Evolutionary conservation across 2,113 vertebrate species (phyloP), one percentile per base, ranked within the genome.

Genomic region (Ranitomeya variabilis): DNA sequence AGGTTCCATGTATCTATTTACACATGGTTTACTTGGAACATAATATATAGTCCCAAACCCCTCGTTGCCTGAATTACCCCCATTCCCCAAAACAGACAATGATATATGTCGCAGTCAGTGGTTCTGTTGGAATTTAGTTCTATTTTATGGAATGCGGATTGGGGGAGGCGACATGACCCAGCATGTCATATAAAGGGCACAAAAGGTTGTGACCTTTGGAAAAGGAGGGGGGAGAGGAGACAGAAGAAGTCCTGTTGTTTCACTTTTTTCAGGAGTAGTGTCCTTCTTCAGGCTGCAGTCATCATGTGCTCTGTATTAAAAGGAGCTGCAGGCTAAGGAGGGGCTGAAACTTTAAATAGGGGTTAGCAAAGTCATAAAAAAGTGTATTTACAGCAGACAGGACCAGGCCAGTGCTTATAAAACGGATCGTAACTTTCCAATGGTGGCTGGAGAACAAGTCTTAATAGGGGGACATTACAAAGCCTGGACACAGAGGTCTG

Each of bases 231-330:
- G 69, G 54, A 57, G 13, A 76, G 79, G 71, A 60, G 85, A 83
- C 59, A 90, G 80, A 87, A 90, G 89, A 86, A 71, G 78, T 86
- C 85, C 74, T 79, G 71, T 90, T 90, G 85, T 90, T 87, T 84
- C 80, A 77, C 60, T 69, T 78, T 69, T 71, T 83, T 84, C 51
- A 90, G 71, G 74, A 87, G 80, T 74, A 78, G 66, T 31, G 26
- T 18, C 26, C 69, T 78, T 83, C 85, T 83, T 55, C 10, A 64
- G 45, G 69, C 23, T 73, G 37, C 59, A 14, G 19, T 23, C 37
- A 79, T 90, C 89, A 90, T 87, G 80, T 84, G 86, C 73, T 67
- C 37, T 16, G 71, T 64, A 66, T 57, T 45, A 78, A 31, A 60
- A 54, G 60, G 73, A 19, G 67, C 79, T 19, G 37, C 18, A 85